Percentiles rank a stretch among this genome's conserved stretches.
These are phyloP conservation scores for Oceanodroma leucorhoa DNA, from an alignment of 2,797 vertebrate species.

Conservation along the genomic window DNA sequence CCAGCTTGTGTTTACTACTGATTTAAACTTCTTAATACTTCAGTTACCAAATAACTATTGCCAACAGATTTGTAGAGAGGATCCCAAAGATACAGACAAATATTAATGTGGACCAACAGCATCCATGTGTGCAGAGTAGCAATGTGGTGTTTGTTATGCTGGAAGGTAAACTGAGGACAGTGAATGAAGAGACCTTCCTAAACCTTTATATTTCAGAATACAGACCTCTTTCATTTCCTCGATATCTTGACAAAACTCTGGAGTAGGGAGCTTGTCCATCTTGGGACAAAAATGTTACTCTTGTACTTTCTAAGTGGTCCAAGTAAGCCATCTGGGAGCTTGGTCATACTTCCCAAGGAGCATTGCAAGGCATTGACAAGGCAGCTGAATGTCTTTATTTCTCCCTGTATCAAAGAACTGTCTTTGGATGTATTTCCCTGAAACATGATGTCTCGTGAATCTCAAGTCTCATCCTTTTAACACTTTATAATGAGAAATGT, in stretches of 20 bases:
- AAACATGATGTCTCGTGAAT: not conserved
- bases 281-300: not conserved
- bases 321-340: not conserved
- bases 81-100: not conserved
- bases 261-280: not conserved
- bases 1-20: not conserved
- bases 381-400: not conserved
- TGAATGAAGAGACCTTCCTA: not conserved
- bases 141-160: not conserved
- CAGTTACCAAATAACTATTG: not conserved
- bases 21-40: not conserved
- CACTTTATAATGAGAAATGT: not conserved
- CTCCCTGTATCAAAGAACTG: not conserved
- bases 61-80: not conserved
- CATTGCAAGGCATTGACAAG: not conserved
- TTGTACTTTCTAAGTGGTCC: not conserved
- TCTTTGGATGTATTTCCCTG: not conserved
- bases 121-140: not conserved
- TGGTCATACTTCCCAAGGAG: not conserved
- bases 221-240: not conserved
- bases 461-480: not conserved
- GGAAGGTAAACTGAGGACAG: not conserved
- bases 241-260: not conserved
- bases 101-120: not conserved
- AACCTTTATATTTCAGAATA: not conserved